Evolutionary conservation across 2,797 vertebrate species (phyloP), one percentile per base, ranked within the genome.

Genomic region (Gastrophryne carolinensis): DNA sequence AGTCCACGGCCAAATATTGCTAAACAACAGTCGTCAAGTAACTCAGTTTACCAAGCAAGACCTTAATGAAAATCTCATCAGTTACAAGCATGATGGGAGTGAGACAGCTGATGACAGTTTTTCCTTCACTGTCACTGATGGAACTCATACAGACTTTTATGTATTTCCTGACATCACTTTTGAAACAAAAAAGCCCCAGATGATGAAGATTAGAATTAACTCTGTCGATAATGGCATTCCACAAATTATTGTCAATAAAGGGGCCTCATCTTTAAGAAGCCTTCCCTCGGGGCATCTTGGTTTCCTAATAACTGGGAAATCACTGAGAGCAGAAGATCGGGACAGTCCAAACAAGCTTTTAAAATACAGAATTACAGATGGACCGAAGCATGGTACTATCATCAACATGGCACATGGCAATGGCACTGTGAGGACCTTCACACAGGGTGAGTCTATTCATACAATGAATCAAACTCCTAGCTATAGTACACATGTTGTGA

Each of bases 51-150:
- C 91, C 79, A 94, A 95, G 76, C 88, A 92, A 82, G 93, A 96
- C 77, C 85, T 97, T 44, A 94, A 93, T 6, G 86, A 95, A 73
- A 95, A 95, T 72, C 86, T 93, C 12, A 92, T 95, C 82, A 94
- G 88, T 81, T 97, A 95, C 71, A 92, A 84, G 75, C 92, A 93
- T 0, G 91, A 95, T 21, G 87, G 92, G 63, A 94, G 92, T 6
- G 91, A 94, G 80, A 87, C 84, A 35, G 86, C 73, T 0, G 91
- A 94, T 54, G 94, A 95, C 82, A 94, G 92, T 73, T 94, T 97
- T 84, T 96, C 93, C 34, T 94, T 98, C 83, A 94, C 91, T 8
- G 88, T 96, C 79, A 93, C 93, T 1, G 93, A 95, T 69, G 92
- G 92, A 65, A 93, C 90, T 2, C 94, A 96, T 62, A 84, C 81